Evolutionary conservation across 2,888 invertebrate species (phyloP), one percentile per base, ranked within the genome.

Genomic region (Petrophora chlorosata): DNA sequence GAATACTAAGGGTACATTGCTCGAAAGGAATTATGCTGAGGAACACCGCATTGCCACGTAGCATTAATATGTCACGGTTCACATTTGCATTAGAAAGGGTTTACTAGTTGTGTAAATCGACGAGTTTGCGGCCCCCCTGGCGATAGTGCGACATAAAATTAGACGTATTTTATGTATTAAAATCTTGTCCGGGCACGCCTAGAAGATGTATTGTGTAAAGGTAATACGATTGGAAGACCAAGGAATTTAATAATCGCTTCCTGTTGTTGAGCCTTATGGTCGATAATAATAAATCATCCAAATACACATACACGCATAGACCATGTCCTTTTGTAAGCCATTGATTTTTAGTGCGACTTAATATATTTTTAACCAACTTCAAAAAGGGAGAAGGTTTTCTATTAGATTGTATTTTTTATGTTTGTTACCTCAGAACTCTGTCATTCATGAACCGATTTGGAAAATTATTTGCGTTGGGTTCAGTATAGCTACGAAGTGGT

Each of bases 11-110:
- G n/a, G n/a, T n/a, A n/a, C 43, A 47, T 38, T 35, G 39, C 30
- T 3, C 14, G 29, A 35, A 34, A 28, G 34, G 22, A 34, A 32
- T 30, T 32, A 33, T 25, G 32, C 14, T 29, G 9, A 38, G 43
- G 44, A 33, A 25, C 29, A 34, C 13, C 16, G 16, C 16, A 3
- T 33, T 41, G 29, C 48, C 23, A 29, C 19, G 33, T 43, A 41
- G 68, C 65, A 73, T 79, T 77, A 75, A 79, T 77, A 77, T 74
- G 76, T 77, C 74, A 77, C 76, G 74, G 63, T 53, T 62, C 48
- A 56, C 58, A 79, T 79, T 80, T 68, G 69, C 79, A 80, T 81
- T 70, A 56, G 67, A 67, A 71, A 71, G 63, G 67, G 56, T 61
- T 56, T 63, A 60, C 50, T 50, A 53, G 60, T 44, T 53, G 46